Evolutionary conservation across 2,797 vertebrate genomes (phyloP).

Genomic region (Enteromius argenteus): DNA sequence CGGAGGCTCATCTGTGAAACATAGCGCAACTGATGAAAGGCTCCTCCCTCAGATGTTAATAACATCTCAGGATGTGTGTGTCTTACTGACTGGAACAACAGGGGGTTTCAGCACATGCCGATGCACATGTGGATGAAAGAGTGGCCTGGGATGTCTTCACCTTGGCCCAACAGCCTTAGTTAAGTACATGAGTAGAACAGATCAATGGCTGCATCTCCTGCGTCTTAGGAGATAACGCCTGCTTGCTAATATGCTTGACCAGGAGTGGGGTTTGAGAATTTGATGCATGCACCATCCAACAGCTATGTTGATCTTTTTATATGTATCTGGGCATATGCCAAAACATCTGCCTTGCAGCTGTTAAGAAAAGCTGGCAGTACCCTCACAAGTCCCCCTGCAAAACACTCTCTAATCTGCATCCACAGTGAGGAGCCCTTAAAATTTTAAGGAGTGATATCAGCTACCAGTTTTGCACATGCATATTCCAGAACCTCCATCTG

Average conservation of each 20-base stretch:
- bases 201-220: conserved; percentile 46
- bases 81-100: conserved; percentile 31
- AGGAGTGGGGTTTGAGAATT: conserved; percentile 1
- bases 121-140: conserved; percentile 33
- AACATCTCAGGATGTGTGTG: conserved; percentile 41
- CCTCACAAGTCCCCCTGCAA: conserved; percentile 28
- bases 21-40: conserved; percentile 41
- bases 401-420: conserved; percentile 17
- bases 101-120: conserved; percentile 29
- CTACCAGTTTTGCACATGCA: conserved; percentile 37
- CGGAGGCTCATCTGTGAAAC: conserved; percentile 21
- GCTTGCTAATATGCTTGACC: conserved; percentile 30
- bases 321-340: conserved; percentile 45
- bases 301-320: conserved; percentile 30
- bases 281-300: conserved; percentile 29
- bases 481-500: conserved; percentile 9
- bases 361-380: conserved; percentile 47
- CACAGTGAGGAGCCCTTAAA: conserved; percentile 33
- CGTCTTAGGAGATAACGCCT: conserved; percentile 22
- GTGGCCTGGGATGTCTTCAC: conserved; percentile 26
- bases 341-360: conserved; percentile 62
- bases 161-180: conserved; percentile 10
- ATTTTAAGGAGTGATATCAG: conserved; percentile 45
- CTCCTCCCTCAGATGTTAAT: conserved; percentile 50
- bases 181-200: conserved; percentile 22